phyloP scores from a whole-genome alignment of 2,888 invertebrate genomes.

The Amphiduros pacificus region DNA sequence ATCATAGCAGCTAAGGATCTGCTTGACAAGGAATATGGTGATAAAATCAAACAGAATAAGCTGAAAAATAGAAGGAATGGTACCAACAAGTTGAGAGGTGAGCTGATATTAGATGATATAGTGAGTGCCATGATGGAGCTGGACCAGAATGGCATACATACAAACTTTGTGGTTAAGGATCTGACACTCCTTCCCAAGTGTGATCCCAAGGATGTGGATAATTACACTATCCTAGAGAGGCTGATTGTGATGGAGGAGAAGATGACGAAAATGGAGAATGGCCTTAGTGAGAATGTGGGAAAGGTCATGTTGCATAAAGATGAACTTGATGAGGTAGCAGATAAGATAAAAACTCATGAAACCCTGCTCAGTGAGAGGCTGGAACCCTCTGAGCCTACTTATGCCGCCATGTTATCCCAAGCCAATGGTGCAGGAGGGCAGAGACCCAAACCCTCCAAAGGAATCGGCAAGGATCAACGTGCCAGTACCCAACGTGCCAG shows the following conservation, averaged over 20 bases:
- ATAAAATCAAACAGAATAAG: neutral
- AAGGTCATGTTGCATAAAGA: neutral
- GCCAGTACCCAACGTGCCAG: too few species aligned
- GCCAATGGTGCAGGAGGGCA: neutral
- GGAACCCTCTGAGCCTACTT: neutral
- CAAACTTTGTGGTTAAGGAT: neutral
- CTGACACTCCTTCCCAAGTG: neutral
- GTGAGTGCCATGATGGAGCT: neutral
- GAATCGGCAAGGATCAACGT: too few species aligned
- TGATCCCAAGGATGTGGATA: neutral
- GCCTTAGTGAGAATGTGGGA: neutral
- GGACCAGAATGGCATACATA: neutral
- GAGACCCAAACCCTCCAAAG: too few species aligned
- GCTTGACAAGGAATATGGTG: neutral
- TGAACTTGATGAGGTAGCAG: neutral
- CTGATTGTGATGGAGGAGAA: neutral
- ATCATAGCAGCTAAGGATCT: neutral
- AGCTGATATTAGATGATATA: neutral
- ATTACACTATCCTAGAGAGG: neutral
- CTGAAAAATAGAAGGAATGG: neutral
- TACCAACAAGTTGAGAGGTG: neutral
- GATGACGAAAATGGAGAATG: neutral
- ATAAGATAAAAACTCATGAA: neutral
- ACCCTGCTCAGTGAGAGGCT: neutral
- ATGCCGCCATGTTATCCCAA: neutral